A percentile compares a stretch with the other conserved stretches of the same genome.
These are phyloP conservation scores for Adela reaumurella DNA, from an alignment of 2,888 invertebrate genomes.

Conservation along the genomic window DNA sequence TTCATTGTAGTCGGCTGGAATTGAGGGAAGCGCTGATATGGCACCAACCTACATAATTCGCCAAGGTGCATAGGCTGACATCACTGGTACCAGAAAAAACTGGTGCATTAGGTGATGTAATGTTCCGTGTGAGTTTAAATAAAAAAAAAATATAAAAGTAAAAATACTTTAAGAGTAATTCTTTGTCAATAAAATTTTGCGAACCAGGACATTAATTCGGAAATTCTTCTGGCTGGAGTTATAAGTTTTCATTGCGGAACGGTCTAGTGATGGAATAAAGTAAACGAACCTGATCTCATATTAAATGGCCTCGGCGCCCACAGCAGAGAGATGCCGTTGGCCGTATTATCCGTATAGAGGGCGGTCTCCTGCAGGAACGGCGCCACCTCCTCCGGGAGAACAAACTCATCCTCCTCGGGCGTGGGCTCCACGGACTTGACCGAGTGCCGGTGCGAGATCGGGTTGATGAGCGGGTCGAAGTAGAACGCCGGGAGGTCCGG, in stretches of 20 bases:
- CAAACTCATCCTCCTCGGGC: conserved; percentile 93
- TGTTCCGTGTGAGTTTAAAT: background rate
- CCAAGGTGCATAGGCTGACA: too few relatives aligned
- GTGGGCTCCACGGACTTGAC: conserved; percentile 81
- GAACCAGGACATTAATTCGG: too few relatives aligned
- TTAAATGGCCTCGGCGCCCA: conserved; percentile 99
- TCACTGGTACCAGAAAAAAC: too few relatives aligned
- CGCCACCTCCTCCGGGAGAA: conserved; percentile 84
- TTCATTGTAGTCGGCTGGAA: too few relatives aligned
- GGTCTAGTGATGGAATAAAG: too few relatives aligned
- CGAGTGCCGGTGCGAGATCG: conserved; percentile 92
- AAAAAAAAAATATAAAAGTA: background rate
- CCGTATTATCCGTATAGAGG: conserved; percentile 96
- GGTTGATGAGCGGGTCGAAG: conserved; percentile 99
- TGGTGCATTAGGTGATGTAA: too few relatives aligned
- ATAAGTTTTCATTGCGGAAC: too few relatives aligned
- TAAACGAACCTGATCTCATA: conserved; percentile 72
- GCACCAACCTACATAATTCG: too few relatives aligned
- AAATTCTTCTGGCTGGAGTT: too few relatives aligned
- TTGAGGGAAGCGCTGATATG: too few relatives aligned
- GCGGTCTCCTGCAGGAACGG: conserved; percentile 94
- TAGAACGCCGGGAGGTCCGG: conserved; percentile 99
- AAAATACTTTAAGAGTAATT: too few relatives aligned
- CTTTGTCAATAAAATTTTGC: too few relatives aligned
- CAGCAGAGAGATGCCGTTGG: conserved; percentile 93